A percentile compares a stretch with the other conserved stretches of the same genome.
Conservation (phyloP, 2,797 vertebrate species). For the Nyctalus aviator region DNA sequence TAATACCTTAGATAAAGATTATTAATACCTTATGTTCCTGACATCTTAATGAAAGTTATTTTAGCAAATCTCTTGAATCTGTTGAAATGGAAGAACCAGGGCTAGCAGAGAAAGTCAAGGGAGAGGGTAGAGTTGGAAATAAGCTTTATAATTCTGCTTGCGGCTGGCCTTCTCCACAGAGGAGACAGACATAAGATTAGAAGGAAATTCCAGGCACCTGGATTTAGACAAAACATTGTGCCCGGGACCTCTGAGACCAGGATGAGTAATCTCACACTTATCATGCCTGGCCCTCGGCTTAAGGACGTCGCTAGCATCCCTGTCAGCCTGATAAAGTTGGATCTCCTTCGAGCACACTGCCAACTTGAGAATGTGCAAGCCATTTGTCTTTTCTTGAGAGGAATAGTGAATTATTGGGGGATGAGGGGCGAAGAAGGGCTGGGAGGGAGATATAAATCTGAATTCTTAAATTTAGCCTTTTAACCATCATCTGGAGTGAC, state of each 20-base stretch:
- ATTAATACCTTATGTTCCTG: neutral
- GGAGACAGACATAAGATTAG: neutral
- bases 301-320: neutral
- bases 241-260: neutral
- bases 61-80: neutral
- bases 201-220: constrained; percentile 15
- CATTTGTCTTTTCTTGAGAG: neutral
- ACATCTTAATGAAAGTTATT: neutral
- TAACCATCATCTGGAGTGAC: constrained; percentile 73
- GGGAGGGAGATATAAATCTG: neutral
- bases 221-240: constrained; percentile 31
- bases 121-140: neutral
- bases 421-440: too few species aligned
- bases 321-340: neutral
- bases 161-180: neutral
- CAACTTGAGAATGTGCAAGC: neutral
- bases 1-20: neutral
- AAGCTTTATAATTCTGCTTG: neutral
- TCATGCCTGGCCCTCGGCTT: neutral
- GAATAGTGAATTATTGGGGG: neutral
- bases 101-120: neutral
- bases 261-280: neutral
- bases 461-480: constrained; percentile 64
- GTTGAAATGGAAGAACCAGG: neutral
- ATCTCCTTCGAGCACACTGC: neutral